Evolutionary conservation across 2,888 invertebrate genomes (phyloP).

Genomic region (Aporophyla lueneburgensis): DNA sequence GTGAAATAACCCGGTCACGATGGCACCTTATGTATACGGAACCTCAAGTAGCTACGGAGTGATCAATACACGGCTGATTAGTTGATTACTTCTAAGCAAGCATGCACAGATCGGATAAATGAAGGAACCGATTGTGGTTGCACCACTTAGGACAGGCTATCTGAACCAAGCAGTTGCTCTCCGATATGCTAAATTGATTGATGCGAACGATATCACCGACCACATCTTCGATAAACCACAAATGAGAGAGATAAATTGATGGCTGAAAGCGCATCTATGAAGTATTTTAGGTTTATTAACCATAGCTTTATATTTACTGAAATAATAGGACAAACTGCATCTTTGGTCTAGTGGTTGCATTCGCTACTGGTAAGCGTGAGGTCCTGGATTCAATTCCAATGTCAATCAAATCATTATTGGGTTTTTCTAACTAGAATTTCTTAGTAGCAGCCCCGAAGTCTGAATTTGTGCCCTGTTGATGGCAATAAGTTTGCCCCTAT

Average conservation of each 20-base stretch:
- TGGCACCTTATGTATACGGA: too few relatives aligned
- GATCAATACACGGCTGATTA: not conserved
- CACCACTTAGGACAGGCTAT: not conserved
- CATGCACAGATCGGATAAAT: not conserved
- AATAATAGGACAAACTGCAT: too few relatives aligned
- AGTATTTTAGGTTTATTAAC: not conserved
- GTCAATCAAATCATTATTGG: too few relatives aligned
- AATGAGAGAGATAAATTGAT: not conserved
- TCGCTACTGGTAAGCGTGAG: too few relatives aligned
- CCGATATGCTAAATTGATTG: not conserved
- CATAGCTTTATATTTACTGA: too few relatives aligned
- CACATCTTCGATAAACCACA: not conserved
- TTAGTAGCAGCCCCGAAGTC: too few relatives aligned
- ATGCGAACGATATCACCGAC: not conserved
- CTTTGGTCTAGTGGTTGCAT: too few relatives aligned
- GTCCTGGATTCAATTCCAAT: too few relatives aligned
- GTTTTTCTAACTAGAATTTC: too few relatives aligned
- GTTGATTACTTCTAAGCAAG: not conserved
- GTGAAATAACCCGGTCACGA: too few relatives aligned
- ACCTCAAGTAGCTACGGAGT: not conserved
- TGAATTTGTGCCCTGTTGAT: too few relatives aligned
- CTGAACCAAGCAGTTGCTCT: not conserved
- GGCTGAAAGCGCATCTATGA: not conserved
- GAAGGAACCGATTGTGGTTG: not conserved
- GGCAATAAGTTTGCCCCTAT: too few relatives aligned